Evolutionary conservation across 2,888 invertebrate genomes (phyloP).

Genomic region (Gibbula magus): DNA sequence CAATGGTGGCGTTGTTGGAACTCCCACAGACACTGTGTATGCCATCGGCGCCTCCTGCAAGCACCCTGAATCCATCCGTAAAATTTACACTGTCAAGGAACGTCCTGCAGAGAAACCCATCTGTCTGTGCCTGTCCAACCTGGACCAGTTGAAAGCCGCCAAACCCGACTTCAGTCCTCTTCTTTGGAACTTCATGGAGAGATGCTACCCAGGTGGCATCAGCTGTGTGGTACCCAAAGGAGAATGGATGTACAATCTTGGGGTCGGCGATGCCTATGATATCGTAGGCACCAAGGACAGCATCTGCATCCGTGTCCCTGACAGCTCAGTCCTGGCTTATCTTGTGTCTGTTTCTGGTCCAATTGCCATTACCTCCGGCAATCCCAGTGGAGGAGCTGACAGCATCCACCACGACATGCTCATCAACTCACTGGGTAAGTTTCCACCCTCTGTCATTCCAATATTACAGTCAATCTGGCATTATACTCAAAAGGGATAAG

Average conservation of each 20-base stretch:
- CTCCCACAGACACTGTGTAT: slow-evolving; percentile 61
- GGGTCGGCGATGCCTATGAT: slow-evolving; percentile 43
- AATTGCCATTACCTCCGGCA: slow-evolving; percentile 57
- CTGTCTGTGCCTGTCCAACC: slow-evolving; percentile 55
- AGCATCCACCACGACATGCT: slow-evolving; percentile 60
- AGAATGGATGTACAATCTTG: slow-evolving; percentile 50
- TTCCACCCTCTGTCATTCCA: background rate
- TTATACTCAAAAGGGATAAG: too few species aligned
- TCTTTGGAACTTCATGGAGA: slow-evolving; percentile 56
- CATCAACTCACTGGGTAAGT: slow-evolving; percentile 50
- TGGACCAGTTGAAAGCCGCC: slow-evolving; percentile 52
- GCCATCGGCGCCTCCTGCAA: slow-evolving; percentile 57
- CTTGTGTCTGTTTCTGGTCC: slow-evolving; percentile 54
- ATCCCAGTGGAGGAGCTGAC: slow-evolving; percentile 58
- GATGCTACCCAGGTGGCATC: slow-evolving; percentile 57
- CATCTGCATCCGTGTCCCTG: slow-evolving; percentile 57
- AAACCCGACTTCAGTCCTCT: slow-evolving; percentile 51
- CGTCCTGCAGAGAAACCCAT: slow-evolving; percentile 59
- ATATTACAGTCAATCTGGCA: too few species aligned
- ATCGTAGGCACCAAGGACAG: slow-evolving; percentile 51
- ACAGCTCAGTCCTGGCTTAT: slow-evolving; percentile 55
- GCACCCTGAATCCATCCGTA: slow-evolving; percentile 50
- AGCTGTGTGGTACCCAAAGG: slow-evolving; percentile 59
- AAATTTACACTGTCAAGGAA: slow-evolving; percentile 55
- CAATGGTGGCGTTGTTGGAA: slow-evolving; percentile 53